Evolutionary conservation across 2,797 vertebrate genomes (phyloP), one percentile per base, ranked within the genome.

Genomic region (Erethizon dorsatum): DNA sequence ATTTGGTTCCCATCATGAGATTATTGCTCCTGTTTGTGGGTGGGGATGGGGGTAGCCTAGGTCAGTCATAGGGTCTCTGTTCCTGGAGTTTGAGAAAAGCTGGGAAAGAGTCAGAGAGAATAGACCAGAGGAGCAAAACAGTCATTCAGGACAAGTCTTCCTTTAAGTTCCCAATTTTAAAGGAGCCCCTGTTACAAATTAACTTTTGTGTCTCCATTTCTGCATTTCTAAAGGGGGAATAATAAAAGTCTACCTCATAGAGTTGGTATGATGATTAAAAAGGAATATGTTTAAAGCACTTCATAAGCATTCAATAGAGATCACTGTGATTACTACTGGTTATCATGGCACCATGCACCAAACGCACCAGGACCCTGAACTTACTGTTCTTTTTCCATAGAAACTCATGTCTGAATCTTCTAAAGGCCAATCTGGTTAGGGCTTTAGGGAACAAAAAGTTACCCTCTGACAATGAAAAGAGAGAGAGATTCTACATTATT

Each of bases 151-250:
- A 75, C 41, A 28, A 75, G 71, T 47, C 41, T 28, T 75, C 71
- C 22, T 75, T 47, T 75, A 47, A 75, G 24, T 28, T 5, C 37
- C 45, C 10, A 47, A 28, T 75, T 47, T 75, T 75, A 28, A 47
- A 47, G 71, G 22, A 47, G 24, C 41, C 24, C 11, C 24, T 26
- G 41, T 26, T 47, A 47, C 5, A 47, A 75, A 75, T 47, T 75
- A 95, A 92, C 31, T 57, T 96, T n/a, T 69, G 18, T 79, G 45
- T 83, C 67, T 94, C 94, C 26, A 56, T 56, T 84, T 56, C 59
- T 96, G 31, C 22, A 84, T 89, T 78, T 61, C 6, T 75, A 71
- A 87, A 85, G 92, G 17, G 84, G 41, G 31, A 50, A 26, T 80
- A 57, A 95, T 87, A 57, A 80, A 89, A 52, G 56, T 56, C 50